Percentiles rank a stretch among this genome's conserved stretches.
phyloP scores from a whole-genome alignment of 2,888 invertebrate genomes.

The Acanthosepion pharaonis region DNA sequence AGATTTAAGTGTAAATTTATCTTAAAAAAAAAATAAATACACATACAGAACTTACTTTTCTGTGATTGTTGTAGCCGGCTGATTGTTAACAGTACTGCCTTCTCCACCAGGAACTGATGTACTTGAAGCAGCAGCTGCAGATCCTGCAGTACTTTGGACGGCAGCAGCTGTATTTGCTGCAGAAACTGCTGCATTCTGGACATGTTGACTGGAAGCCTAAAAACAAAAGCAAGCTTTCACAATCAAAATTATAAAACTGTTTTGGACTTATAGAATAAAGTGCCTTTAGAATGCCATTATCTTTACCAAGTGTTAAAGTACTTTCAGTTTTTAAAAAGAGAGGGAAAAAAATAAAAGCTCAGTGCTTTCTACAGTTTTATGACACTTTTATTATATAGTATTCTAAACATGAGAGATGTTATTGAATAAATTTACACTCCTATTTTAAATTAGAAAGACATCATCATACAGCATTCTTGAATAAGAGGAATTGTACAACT shows the following conservation, averaged over 20 bases:
- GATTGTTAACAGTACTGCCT: background rate
- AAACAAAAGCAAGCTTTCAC: background rate
- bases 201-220: constrained; percentile 17
- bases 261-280: no score
- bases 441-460: background rate
- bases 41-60: background rate
- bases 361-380: no score
- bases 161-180: constrained; percentile 35
- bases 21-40: background rate
- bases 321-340: background rate
- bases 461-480: no score
- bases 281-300: no score
- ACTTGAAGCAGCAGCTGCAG: constrained; percentile 39
- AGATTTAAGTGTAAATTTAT: background rate
- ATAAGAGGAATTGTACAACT: background rate
- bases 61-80: background rate
- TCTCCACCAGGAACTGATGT: constrained; percentile 24
- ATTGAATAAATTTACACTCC: no score
- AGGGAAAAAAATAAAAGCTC: background rate
- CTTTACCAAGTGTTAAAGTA: no score
- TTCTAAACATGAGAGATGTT: no score
- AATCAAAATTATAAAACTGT: background rate
- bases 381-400: no score
- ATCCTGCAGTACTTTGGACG: constrained; percentile 36
- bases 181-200: constrained; percentile 37